Evolutionary conservation across 2,113 vertebrate genomes (phyloP).

Genomic region (Suricata suricatta): DNA sequence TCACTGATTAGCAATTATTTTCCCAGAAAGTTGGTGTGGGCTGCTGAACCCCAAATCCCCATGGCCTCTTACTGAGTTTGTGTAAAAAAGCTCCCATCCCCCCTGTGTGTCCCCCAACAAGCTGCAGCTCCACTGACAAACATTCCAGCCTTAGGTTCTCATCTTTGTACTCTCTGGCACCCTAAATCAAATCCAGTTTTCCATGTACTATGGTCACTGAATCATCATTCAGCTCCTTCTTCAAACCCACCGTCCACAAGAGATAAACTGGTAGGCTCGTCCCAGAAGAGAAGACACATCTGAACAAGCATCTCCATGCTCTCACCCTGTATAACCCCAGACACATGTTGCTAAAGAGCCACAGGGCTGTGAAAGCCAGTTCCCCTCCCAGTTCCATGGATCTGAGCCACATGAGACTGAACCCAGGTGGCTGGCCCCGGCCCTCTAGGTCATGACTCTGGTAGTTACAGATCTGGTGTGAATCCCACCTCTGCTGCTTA

Average conservation of each 20-base stretch:
- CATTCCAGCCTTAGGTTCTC: neutral
- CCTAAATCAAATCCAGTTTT: neutral
- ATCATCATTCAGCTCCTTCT: neutral
- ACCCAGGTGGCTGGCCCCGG: neutral
- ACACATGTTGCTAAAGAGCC: neutral
- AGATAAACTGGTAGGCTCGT: neutral
- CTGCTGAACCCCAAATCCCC: slow-evolving; percentile 64
- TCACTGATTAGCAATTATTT: slow-evolving; percentile 71
- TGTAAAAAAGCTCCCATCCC: neutral
- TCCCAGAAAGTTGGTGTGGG: slow-evolving; percentile 61
- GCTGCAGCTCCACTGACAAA: neutral
- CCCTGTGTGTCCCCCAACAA: neutral
- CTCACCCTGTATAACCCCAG: neutral
- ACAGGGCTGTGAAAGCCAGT: neutral
- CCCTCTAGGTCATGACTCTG: neutral
- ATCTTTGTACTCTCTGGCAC: neutral
- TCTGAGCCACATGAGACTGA: neutral
- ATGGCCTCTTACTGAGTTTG: slow-evolving; percentile 29
- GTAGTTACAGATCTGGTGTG: neutral
- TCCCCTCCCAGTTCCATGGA: neutral
- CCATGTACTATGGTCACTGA: neutral
- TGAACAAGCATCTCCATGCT: neutral
- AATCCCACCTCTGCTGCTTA: neutral
- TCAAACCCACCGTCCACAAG: neutral
- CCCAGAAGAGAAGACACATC: neutral